Base-by-base conservation (phyloP, 2,888 invertebrate genomes). In the Eustalomyia histrio region DNA sequence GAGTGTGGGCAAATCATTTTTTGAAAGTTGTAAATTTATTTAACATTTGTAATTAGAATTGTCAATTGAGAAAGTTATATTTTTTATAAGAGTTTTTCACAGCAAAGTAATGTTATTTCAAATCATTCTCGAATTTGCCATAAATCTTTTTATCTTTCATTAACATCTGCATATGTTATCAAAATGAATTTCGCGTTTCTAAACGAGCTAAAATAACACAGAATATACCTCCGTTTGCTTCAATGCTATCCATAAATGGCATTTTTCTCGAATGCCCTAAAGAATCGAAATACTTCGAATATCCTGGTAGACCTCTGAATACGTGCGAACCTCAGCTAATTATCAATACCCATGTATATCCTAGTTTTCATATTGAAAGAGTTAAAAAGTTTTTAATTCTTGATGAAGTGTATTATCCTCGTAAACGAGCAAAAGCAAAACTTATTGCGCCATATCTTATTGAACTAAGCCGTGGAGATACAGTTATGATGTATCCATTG, bases 381-480 rank as follows among this genome's bases (percentile, higher is more conserved):
- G 71, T 80, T 12, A 83, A 86, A 35, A 86, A 85, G 60, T 86
- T 84, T 79, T 76, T 87, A 39, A 63, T 87, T 21, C 76, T 87
- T 12, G 86, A 87, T 76, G 87, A 87, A 83, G 79, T 86, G 12
- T 87, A 83, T 75, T 85, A 87, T 80, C 83, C 83, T 21, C 71
- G 75, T 39, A 83, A 74, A 33, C 83, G 84, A 29, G 76, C 83
- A 7, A 85, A 79, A 53, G 86, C 86, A 16, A 85, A 85, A 79
- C 69, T 87, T 52, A 84, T 87, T 85, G 84, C 85, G 17, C 86
- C 87, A 14, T 87, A 87, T 78, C 75, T 87, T 68, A 86, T 87
- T 68, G 85, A 87, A 75, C 82, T 87, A 53, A 84, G 84, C 21
- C 83, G 85, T 24, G 86, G 85, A 0, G 86, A 87, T 55, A 86